These are phyloP conservation scores for Hoplostethus atlanticus DNA, from an alignment of 2,797 vertebrate genomes.

Conservation along the genomic window DNA sequence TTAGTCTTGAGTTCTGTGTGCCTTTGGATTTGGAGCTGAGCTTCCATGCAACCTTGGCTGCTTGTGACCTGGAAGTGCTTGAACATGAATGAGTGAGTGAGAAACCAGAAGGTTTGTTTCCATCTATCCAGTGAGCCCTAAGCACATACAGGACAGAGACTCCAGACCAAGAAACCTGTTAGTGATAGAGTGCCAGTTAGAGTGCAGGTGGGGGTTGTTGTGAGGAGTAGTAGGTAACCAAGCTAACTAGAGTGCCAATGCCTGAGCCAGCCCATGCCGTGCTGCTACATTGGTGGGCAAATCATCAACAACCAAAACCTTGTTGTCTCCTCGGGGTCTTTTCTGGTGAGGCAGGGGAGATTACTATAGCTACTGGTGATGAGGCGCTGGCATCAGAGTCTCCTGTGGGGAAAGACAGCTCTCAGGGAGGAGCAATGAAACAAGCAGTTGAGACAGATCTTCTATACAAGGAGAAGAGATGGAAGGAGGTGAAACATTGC, in stretches of 20 bases:
- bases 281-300: conserved; percentile 58
- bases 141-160: conserved; percentile 49
- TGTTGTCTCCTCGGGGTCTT: conserved; percentile 86
- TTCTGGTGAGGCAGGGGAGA: conserved; percentile 87
- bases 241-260: conserved; percentile 54
- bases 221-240: conserved; percentile 36
- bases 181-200: conserved; percentile 67
- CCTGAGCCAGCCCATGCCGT: conserved; percentile 72
- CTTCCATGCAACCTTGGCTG: conserved; percentile 32
- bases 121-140: conserved; percentile 33
- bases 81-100: conserved; percentile 29
- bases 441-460: conserved; percentile 25
- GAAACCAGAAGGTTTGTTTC: conserved; percentile 23
- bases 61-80: conserved; percentile 46
- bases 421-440: conserved; percentile 56
- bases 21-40: not conserved
- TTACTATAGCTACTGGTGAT: conserved; percentile 86
- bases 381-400: conserved; percentile 78
- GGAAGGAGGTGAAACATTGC: conserved; percentile 24
- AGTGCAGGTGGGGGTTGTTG: conserved; percentile 50
- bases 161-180: conserved; percentile 49
- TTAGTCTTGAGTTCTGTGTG: conserved; percentile 23
- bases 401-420: conserved; percentile 82
- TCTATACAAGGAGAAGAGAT: not conserved
- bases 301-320: conserved; percentile 87